Conservation (phyloP, 1,140 invertebrate genomes). For the Drosophila varians region DNA sequence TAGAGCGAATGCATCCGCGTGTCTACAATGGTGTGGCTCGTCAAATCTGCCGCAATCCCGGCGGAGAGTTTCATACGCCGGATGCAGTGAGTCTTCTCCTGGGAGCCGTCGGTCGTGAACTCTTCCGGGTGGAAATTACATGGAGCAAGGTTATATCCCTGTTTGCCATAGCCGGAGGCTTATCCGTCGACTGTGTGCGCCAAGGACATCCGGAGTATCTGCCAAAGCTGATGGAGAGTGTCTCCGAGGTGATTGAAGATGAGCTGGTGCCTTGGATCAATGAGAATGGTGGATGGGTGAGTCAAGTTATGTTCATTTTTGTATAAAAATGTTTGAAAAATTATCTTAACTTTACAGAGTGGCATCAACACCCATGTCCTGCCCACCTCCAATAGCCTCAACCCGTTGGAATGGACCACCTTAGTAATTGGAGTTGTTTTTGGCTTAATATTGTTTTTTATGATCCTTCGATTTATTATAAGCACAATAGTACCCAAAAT, state of each 20-base stretch:
- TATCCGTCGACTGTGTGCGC: slow-evolving; percentile 88
- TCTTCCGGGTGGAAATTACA: slow-evolving; percentile 86
- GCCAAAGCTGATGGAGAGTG: slow-evolving; percentile 85
- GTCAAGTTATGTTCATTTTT: too few species aligned
- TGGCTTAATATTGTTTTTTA: slow-evolving; percentile 72
- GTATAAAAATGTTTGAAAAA: too few species aligned
- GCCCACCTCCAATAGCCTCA: slow-evolving; percentile 69
- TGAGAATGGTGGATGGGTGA: slow-evolving; percentile 89
- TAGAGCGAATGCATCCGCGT: slow-evolving; percentile 88
- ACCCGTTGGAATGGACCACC: slow-evolving; percentile 78
- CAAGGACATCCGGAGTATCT: slow-evolving; percentile 88
- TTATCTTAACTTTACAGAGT: slow-evolving; percentile 31
- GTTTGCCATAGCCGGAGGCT: slow-evolving; percentile 88
- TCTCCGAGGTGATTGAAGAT: slow-evolving; percentile 87
- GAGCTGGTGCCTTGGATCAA: slow-evolving; percentile 88
- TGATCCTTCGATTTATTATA: slow-evolving; percentile 75
- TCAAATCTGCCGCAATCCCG: slow-evolving; percentile 84
- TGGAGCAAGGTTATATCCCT: slow-evolving; percentile 89
- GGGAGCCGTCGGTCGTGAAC: slow-evolving; percentile 86
- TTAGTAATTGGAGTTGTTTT: slow-evolving; percentile 74
- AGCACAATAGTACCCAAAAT: slow-evolving; percentile 75
- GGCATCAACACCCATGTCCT: slow-evolving; percentile 80
- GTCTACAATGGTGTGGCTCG: slow-evolving; percentile 86
- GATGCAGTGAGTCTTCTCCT: slow-evolving; percentile 84
- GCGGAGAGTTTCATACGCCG: slow-evolving; percentile 84